Base-by-base conservation (phyloP, 2,797 vertebrate genomes). In the Forpus xanthops region DNA sequence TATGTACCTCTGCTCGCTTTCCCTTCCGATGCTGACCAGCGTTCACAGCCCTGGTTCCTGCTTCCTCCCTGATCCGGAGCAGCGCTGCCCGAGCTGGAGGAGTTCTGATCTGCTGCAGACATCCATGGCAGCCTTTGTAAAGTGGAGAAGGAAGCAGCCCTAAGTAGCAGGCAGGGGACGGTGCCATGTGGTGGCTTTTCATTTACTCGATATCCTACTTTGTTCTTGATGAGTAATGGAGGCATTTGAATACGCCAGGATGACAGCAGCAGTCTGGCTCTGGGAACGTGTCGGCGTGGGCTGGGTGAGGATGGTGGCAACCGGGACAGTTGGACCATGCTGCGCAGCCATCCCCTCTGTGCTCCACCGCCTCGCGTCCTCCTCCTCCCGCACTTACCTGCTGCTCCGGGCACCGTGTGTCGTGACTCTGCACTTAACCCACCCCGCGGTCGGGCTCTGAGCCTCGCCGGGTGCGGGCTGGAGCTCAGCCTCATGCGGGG, bases 201-300 rank as follows among this genome's bases (percentile, higher is more conserved):
- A 65, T 87, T 85, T 85, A 87, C 88, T 76, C 53, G 86, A 85
- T 67, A 90, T 67, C 94, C 68, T 31, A 70, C 92, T 94, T 92
- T 89, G 92, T 90, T 93, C 93, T 74, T 66, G 52, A 93, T 93
- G 94, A 96, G 96, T 90, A 94, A 95, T 89, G 95, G 91, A 92
- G 88, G 94, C 90, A 71, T 92, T 81, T 90, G 93, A 89, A 85
- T 72, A 68, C 31, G 85, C 77, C 88, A 56, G 12, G 77, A 37
- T 94, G 93, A 85, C 93, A 90, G 94, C 93, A 76, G 85, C 94
- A 78, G 95, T 53, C 80, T 86, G 94, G 96, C 94, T 79, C 47
- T 33, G 90, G 95, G 89, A 92, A 53, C 60, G 95, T 85, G 95
- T 78, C 77, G 64, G 81, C 78, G 85, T 45, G 89, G 90, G 93